Evolutionary conservation across 2,113 vertebrate species (phyloP), one percentile per base, ranked within the genome.

Genomic region (Heterotis niloticus): DNA sequence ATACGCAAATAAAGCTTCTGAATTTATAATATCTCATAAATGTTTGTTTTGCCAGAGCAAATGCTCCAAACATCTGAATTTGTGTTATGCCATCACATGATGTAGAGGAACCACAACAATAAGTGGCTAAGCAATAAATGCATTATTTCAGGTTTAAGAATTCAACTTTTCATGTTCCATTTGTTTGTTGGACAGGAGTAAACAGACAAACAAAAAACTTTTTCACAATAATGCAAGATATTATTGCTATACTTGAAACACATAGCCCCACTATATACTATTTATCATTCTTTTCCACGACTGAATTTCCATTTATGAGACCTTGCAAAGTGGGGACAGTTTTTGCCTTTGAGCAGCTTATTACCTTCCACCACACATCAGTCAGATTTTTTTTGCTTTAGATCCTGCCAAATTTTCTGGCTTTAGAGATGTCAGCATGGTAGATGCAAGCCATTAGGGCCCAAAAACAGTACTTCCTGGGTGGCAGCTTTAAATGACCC

Each of bases 251-350:
- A 7, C 34, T 44, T 44, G 34, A 44, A 44, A 44, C 7, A 44
- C 7, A 7, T 44, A 44, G 34, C 34, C 34, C 34, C 34, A 44
- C 34, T 7, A 44, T 44, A 44, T 4, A 44, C 3, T 44, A 44
- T 5, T 67, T 52, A 3, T 76, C 11, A 54, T 77, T 77, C 64
- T 67, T 64, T 77, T 77, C 56, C 51, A 56, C 64, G 18, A 78
- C 14, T 78, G 52, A 17, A 52, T 60, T 52, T 70, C 26, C 29
- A 11, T 29, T 17, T 34, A 24, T 26, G 28, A 44, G 54, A 78
- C 24, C 52, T 69, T 65, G 23, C 13, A 20, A 13, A 70, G 59
- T 23, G 18, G 24, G 69, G 52, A n/a, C 65, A 57, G 60, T 23
- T 52, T 66, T 23, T 56, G 52, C 24, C 9, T 51, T 62, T 69